Evolutionary conservation across 2,113 vertebrate species (phyloP).

Genomic region (Lethenteron camtschaticum): DNA sequence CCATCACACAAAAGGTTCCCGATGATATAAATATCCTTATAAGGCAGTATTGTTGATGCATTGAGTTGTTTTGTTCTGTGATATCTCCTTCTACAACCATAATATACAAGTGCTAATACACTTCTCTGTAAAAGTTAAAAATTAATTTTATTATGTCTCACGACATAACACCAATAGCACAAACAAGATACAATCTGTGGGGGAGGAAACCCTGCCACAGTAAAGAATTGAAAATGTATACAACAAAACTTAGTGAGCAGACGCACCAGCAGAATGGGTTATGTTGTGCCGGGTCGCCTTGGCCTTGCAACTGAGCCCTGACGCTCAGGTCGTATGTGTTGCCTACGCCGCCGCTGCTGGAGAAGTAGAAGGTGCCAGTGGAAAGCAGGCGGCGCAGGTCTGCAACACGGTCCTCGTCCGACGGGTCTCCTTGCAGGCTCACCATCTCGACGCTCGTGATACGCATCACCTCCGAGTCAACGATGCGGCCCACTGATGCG

Average conservation of each 20-base stretch:
- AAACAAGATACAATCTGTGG: background rate
- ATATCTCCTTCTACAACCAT: no score
- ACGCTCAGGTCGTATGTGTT: conserved; percentile 72
- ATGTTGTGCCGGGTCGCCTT: conserved; percentile 56
- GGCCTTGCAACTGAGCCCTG: conserved; percentile 59
- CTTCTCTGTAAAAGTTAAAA: background rate
- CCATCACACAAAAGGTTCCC: no score
- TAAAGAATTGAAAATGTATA: background rate
- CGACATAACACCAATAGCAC: no score
- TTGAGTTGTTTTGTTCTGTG: background rate
- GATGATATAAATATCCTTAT: background rate
- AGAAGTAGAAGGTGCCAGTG: conserved; percentile 91
- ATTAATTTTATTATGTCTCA: no score
- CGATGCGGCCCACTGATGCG: conserved; percentile 89
- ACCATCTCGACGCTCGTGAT: conserved; percentile 89
- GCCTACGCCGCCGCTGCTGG: conserved; percentile 57
- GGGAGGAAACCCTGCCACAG: background rate
- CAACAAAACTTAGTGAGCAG: conserved; percentile 10
- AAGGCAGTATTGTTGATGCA: background rate
- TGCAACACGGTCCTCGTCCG: conserved; percentile 62
- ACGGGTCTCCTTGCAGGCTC: conserved; percentile 43
- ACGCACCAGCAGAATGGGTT: conserved; percentile 93
- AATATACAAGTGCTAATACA: background rate
- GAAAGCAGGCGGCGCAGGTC: conserved; percentile 82
- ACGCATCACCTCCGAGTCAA: conserved; percentile 88